Evolutionary conservation across 1,140 invertebrate genomes (phyloP).

Genomic region (Cyrtorhinus lividipennis): DNA sequence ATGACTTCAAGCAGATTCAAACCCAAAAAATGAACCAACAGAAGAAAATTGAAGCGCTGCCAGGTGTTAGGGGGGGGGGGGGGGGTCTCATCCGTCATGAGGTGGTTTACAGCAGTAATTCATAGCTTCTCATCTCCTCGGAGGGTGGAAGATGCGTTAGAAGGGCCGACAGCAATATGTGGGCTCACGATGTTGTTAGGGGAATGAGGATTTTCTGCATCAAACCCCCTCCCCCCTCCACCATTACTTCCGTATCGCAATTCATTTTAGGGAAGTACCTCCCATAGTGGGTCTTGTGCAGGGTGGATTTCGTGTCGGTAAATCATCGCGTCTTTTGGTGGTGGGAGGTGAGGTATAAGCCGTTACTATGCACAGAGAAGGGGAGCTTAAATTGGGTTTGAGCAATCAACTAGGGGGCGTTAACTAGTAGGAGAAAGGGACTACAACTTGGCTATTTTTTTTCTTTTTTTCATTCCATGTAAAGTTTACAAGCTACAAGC

Average conservation of each 20-base stretch:
- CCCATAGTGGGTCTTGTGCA: not conserved
- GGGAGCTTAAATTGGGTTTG: not conserved
- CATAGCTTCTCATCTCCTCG: not conserved
- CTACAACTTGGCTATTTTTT: no score
- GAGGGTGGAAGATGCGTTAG: not conserved
- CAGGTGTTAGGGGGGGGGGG: no score
- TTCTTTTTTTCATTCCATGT: no score
- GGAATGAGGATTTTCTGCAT: no score
- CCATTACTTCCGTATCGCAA: no score
- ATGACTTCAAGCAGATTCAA: no score
- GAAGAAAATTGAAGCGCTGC: no score
- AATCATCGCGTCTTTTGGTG: no score
- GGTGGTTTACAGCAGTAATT: not conserved
- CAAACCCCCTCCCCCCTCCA: not conserved
- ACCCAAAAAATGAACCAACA: no score
- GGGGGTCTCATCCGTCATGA: no score
- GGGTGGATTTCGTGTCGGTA: not conserved
- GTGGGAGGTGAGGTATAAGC: not conserved
- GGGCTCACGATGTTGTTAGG: not conserved
- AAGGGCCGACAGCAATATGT: not conserved
- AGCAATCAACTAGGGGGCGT: not conserved
- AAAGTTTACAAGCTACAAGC: no score
- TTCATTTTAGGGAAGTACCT: not conserved
- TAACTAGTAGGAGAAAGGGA: no score
- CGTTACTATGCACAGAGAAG: not conserved